These are phyloP conservation scores for Lucinisca nassula DNA, from an alignment of 2,888 invertebrate genomes.

Conservation along the genomic window DNA sequence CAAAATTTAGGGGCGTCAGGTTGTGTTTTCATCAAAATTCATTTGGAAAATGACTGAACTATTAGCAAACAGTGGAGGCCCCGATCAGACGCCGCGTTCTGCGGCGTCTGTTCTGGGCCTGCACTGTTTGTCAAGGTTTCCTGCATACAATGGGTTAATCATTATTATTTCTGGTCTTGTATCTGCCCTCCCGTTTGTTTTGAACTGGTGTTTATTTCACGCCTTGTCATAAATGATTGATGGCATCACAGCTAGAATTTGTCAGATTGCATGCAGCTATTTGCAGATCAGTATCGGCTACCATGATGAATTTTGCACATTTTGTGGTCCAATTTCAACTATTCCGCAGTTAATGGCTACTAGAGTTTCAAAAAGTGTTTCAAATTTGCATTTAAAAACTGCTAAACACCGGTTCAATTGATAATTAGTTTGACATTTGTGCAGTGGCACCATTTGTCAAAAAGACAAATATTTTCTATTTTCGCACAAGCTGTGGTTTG, in stretches of 20 bases:
- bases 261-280: constrained; percentile 4
- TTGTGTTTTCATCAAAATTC: too few relatives aligned
- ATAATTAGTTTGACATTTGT: constrained; percentile 1
- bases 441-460: not conserved
- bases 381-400: not conserved
- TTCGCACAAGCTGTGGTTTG: not conserved
- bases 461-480: not conserved
- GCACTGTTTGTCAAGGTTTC: too few relatives aligned
- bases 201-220: not conserved
- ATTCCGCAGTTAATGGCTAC: not conserved
- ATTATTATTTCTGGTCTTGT: not conserved
- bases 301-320: constrained; percentile 1
- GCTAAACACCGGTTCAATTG: not conserved
- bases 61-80: too few relatives aligned
- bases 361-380: not conserved
- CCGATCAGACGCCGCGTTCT: too few relatives aligned
- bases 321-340: not conserved
- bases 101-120: too few relatives aligned
- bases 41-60: too few relatives aligned
- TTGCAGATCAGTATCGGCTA: not conserved
- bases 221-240: constrained; percentile 11
- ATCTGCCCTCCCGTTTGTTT: not conserved
- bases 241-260: not conserved
- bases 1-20: too few relatives aligned
- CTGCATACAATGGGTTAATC: too few relatives aligned